Evolutionary conservation across 2,113 vertebrate genomes (phyloP), one percentile per base, ranked within the genome.

Genomic region (Tyrannus savana): DNA sequence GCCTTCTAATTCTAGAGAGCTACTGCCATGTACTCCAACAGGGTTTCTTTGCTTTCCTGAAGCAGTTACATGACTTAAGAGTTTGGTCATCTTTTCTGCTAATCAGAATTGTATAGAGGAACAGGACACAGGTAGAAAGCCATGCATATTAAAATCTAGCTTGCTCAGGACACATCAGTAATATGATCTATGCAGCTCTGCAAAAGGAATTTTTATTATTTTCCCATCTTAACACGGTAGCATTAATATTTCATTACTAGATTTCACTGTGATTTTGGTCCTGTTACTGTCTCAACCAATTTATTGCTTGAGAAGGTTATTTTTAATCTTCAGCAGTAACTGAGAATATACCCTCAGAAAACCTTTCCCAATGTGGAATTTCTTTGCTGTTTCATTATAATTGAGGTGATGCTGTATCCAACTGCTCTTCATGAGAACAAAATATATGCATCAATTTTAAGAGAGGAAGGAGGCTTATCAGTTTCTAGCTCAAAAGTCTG

Each of bases 181-280:
- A 89, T 84, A 58, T 12, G 30, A 96, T 91, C 90, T 60, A 82
- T 0, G 3, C 79, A 74, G 82, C 82, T 84, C 84, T 90, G 93
- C 69, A 93, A 97, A 97, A 95, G 84, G 94, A 95, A 87, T 95
- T 97, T 96, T 95, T 94, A 95, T 96, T 67, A 90, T 96, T 96
- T 93, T 79, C 87, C 79, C 90, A 88, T 85, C 76, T 95, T 95
- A 95, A 96, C 90, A 85, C 71, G 60, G 79, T 92, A 87, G 73
- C 86, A 95, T 97, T 97, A 97, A 97, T 97, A 97, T 97, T 97
- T 97, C 94, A 97, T 96, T 94, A 88, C 91, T 95, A 89, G 91
- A 95, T 95, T 97, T 97, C 94, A 60, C 93, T 95, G 37, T 95
- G 96, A 96, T 97, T 97, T 97, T 93, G 17, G 87, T 95, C 75